Percentiles rank a stretch among this genome's conserved stretches.
Evolutionary conservation across 35 echinoderm and acorn worm species (phyloP).

Genomic region (Strongylocentrotus purpuratus): DNA sequence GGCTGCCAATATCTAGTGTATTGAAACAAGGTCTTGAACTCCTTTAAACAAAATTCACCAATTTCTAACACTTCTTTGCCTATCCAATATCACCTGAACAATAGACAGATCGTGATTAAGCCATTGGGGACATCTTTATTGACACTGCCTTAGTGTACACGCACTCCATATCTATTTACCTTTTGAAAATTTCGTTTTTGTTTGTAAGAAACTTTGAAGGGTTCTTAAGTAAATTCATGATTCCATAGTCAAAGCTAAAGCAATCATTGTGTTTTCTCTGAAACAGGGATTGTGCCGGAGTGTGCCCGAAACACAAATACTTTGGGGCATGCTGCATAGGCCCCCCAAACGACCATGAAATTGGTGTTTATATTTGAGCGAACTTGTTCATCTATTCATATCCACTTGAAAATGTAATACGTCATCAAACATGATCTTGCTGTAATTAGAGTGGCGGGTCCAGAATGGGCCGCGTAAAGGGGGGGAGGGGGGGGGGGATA

Average conservation of each 20-base stretch:
- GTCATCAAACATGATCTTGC: neutral
- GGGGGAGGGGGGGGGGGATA: no score
- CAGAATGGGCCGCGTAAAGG: no score
- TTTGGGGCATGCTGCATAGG: neutral
- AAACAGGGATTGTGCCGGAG: neutral
- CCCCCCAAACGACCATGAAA: neutral
- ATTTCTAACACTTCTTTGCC: neutral
- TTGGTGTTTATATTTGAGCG: neutral
- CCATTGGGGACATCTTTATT: neutral
- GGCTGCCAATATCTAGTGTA: neutral
- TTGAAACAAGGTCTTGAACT: neutral
- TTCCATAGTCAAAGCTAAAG: neutral
- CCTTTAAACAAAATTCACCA: neutral
- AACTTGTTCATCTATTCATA: conserved; percentile 25
- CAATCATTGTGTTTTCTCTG: neutral
- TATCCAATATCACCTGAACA: neutral
- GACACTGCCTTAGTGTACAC: neutral
- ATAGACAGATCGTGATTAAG: neutral
- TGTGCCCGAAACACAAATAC: neutral
- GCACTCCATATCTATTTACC: neutral
- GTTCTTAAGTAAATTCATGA: neutral
- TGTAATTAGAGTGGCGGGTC: no score
- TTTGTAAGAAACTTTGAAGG: neutral
- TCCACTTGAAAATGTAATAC: neutral
- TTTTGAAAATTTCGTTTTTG: neutral